Conservation (phyloP, 2,113 vertebrate species). For the Odobenus rosmarus region DNA sequence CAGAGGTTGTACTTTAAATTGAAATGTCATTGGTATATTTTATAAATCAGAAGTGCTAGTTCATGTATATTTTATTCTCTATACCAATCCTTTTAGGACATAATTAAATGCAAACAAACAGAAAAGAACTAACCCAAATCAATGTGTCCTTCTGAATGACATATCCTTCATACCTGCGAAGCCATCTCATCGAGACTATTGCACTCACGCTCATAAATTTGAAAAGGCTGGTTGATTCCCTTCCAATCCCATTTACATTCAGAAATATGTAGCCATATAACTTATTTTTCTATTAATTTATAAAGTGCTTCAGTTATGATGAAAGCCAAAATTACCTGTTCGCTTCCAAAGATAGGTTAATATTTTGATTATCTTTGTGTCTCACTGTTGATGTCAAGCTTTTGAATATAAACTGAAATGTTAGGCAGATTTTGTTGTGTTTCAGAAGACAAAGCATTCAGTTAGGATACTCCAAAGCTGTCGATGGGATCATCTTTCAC, state of each 20-base stretch:
- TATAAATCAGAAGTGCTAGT: conserved; percentile 72
- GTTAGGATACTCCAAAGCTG: conserved; percentile 82
- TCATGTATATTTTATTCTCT: conserved; percentile 74
- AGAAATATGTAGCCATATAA: conserved; percentile 62
- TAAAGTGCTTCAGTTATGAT: conserved; percentile 66
- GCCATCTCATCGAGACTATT: conserved; percentile 65
- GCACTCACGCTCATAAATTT: conserved; percentile 76
- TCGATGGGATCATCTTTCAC: conserved; percentile 84
- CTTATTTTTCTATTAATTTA: conserved; percentile 74
- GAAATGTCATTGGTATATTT: conserved; percentile 72
- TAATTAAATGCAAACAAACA: conserved; percentile 81
- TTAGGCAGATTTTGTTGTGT: conserved; percentile 59
- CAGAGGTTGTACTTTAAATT: conserved; percentile 44
- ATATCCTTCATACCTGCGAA: conserved; percentile 70
- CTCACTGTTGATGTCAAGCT: not conserved
- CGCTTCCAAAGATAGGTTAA: conserved; percentile 56
- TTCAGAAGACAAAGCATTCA: conserved; percentile 84
- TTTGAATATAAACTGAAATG: not conserved
- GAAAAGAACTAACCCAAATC: conserved; percentile 76
- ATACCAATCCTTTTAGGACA: conserved; percentile 64
- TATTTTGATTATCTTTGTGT: conserved; percentile 52
- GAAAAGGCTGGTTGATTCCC: conserved; percentile 71
- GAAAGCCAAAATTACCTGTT: conserved; percentile 63
- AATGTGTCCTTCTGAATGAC: conserved; percentile 79
- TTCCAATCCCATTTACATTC: conserved; percentile 74